Conservation (phyloP, 2,888 invertebrate species). For the Mamestra brassicae region DNA sequence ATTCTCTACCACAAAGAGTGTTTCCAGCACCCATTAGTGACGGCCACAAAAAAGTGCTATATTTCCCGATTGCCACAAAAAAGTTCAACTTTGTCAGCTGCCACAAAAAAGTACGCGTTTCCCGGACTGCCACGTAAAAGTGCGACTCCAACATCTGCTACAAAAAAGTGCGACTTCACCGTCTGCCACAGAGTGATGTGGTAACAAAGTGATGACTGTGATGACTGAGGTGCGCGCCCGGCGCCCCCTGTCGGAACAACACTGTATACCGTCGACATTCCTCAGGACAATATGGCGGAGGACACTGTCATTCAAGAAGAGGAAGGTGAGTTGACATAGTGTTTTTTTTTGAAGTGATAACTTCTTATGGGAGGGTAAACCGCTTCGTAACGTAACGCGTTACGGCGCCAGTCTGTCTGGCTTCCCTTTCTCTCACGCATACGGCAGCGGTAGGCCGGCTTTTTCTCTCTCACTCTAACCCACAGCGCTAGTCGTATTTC, state of each 20-base stretch:
- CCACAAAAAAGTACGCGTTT: conserved; percentile 11
- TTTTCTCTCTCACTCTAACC: too few species aligned
- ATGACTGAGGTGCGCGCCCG: conserved; percentile 84
- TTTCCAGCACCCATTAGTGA: too few species aligned
- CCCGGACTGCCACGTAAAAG: conserved; percentile 6
- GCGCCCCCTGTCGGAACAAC: conserved; percentile 73
- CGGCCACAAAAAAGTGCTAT: too few species aligned
- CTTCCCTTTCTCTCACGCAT: too few species aligned
- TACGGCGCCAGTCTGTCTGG: too few species aligned
- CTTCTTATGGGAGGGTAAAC: too few species aligned
- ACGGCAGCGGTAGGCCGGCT: too few species aligned
- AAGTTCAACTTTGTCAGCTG: neutral
- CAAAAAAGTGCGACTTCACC: conserved; percentile 22
- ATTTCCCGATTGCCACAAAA: neutral
- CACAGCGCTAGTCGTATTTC: too few species aligned
- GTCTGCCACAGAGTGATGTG: conserved; percentile 45
- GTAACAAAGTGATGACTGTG: conserved; percentile 82
- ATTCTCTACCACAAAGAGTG: neutral
- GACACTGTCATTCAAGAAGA: conserved; percentile 84
- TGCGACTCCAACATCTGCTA: neutral
- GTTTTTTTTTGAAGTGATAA: neutral
- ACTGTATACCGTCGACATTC: conserved; percentile 80
- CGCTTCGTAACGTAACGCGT: too few species aligned
- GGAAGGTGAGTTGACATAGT: conserved; percentile 77
- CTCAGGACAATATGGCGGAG: conserved; percentile 85